Evolutionary conservation across 2,888 invertebrate genomes (phyloP).

Genomic region (Tuberolachnus salignus): DNA sequence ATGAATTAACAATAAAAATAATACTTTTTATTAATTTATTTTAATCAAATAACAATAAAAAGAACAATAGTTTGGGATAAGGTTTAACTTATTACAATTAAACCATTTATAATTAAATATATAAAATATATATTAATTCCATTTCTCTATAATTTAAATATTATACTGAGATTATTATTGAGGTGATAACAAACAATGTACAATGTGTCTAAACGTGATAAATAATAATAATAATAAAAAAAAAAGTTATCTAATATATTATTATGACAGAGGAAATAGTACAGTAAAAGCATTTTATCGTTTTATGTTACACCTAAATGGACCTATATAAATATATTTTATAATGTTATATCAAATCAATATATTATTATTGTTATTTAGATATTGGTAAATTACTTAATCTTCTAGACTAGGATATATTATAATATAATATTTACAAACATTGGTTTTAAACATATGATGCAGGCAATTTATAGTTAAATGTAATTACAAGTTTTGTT

Average conservation of each 20-base stretch:
- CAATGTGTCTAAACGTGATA: slow-evolving; percentile 23
- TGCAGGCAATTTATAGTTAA: slow-evolving; percentile 21
- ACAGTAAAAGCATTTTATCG: slow-evolving; percentile 41
- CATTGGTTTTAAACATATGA: slow-evolving; percentile 25
- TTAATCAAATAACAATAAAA: slow-evolving; percentile 46
- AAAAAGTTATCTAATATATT: slow-evolving; percentile 18
- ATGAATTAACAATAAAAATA: slow-evolving; percentile 54
- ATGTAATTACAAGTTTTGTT: slow-evolving; percentile 50
- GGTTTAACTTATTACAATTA: slow-evolving; percentile 3
- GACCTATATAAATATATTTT: slow-evolving; percentile 31
- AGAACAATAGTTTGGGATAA: slow-evolving; percentile 32
- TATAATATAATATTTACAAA: slow-evolving; percentile 44
- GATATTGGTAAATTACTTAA: slow-evolving; percentile 46
- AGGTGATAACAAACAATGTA: slow-evolving; percentile 34
- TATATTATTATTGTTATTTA: slow-evolving; percentile 23
- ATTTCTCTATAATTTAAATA: slow-evolving; percentile 19
- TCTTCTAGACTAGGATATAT: slow-evolving; percentile 43
- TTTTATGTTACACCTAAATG: slow-evolving; percentile 34
- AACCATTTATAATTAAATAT: slow-evolving; percentile 8
- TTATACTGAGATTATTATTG: slow-evolving; percentile 27
- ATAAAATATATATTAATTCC: slow-evolving; percentile 20
- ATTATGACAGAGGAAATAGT: slow-evolving; percentile 27
- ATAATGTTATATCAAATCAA: slow-evolving; percentile 33
- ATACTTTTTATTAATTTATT: slow-evolving; percentile 49
- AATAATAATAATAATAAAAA: slow-evolving; percentile 7